phyloP scores from a whole-genome alignment of 2,797 vertebrate species.

The Hephaestus fuliginosus region DNA sequence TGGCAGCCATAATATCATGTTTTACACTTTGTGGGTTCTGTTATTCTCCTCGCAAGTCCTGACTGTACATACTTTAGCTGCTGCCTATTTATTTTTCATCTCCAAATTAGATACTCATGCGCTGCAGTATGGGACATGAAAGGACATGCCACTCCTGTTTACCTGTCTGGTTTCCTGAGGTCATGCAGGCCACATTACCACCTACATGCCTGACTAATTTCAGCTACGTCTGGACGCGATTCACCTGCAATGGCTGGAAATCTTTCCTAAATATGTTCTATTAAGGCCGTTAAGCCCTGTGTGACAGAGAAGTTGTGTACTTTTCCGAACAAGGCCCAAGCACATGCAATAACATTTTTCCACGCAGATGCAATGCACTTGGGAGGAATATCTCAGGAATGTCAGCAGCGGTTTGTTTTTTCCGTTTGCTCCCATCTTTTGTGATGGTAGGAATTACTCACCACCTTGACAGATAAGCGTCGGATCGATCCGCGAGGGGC shows the following conservation, averaged over 20 bases:
- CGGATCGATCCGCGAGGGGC: constrained; percentile 76
- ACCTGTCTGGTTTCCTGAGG: constrained; percentile 79
- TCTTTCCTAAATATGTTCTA: constrained; percentile 71
- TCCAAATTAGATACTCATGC: constrained; percentile 70
- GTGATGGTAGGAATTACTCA: constrained; percentile 85
- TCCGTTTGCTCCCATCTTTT: constrained; percentile 81
- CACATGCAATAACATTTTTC: constrained; percentile 79
- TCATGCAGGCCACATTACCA: constrained; percentile 69
- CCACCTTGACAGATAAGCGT: constrained; percentile 83
- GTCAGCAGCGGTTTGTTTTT: constrained; percentile 76
- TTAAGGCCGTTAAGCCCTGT: constrained; percentile 64
- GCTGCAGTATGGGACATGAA: constrained; percentile 64
- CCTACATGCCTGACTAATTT: constrained; percentile 70
- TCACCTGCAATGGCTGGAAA: constrained; percentile 69
- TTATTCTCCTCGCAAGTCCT: constrained; percentile 36
- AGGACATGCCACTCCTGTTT: constrained; percentile 75
- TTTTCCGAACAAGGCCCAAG: constrained; percentile 74
- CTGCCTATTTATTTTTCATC: constrained; percentile 69
- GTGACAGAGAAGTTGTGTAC: constrained; percentile 76
- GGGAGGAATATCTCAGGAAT: constrained; percentile 84
- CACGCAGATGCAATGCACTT: constrained; percentile 79
- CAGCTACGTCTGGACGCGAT: constrained; percentile 57
- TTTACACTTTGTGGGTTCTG: constrained; percentile 33
- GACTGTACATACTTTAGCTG: constrained; percentile 46
- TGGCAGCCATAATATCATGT: constrained; percentile 24